Base-by-base conservation (phyloP, 2,113 vertebrate species). In the Prolemur simus region DNA sequence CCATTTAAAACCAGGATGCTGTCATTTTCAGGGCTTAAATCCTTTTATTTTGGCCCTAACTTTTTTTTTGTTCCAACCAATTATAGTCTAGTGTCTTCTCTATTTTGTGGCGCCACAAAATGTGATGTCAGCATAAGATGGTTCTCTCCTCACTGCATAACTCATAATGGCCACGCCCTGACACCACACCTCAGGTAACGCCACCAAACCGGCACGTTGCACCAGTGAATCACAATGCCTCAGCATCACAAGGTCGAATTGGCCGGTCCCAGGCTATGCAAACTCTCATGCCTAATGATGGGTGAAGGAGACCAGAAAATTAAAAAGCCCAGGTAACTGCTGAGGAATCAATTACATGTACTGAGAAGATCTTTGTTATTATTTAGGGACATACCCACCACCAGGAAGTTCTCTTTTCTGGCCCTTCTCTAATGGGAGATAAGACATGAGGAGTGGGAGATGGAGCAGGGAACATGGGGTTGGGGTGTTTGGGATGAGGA, bases 381-480 rank as follows among this genome's bases (percentile, higher is more conserved):
- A 0, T 1, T 54, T 32, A 73, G 23, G 32, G 80, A 47, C 34
- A 37, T 42, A 29, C 0, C 5, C 29, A 14, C 27, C 17, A 0
- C 73, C 29, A n/a, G 82, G 58, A 68, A 56, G 21, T 6, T 39
- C 11, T 49, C 47, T 34, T 71, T 17, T 6, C 32, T 21, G 0
- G 20, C 37, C 68, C 27, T 63, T 54, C 68, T 68, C 58, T 47
- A 60, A 18, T 0, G 58, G 21, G 10, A 83, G 42, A 63, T 66
- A n/a, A 66, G 29, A 56, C 52, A 66, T 23, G 45, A 42, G 5
- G 14, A 78, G 5, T 13, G 37, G 25, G 56, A 56, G 6, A 18
- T 14, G 1, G n/a, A 20, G 11, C 15, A 25, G 10, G 20, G 45
- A n/a, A 3, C 2, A 0, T 0, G 4, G 8, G 0, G 8, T 12